A percentile compares a stretch with the other conserved stretches of the same genome.
phyloP scores from a whole-genome alignment of 1,140 invertebrate species.

The Lepidurus couesii region DNA sequence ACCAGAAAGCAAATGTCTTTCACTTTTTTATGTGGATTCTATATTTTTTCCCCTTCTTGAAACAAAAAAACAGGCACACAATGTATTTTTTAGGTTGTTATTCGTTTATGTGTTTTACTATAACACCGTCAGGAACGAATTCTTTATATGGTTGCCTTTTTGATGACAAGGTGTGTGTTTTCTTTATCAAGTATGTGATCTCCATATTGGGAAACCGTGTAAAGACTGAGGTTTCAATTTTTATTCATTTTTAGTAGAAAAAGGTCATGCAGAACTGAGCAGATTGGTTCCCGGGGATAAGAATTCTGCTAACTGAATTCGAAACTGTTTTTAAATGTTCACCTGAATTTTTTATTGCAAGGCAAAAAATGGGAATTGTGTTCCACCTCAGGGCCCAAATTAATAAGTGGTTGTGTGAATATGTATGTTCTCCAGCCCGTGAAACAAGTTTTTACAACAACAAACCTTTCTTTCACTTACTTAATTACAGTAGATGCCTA shows the following conservation, averaged over 20 bases:
- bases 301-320: conserved; percentile 4
- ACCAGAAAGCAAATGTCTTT: conserved; percentile 18
- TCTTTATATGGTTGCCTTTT: background rate
- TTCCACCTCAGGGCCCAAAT: conserved; percentile 20
- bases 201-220: conserved; percentile 15
- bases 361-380: conserved; percentile 18
- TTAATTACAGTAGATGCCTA: background rate
- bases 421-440: conserved; percentile 11
- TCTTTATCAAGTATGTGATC: background rate
- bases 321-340: conserved; percentile 20
- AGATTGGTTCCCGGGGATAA: background rate
- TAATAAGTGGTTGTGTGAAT: conserved; percentile 22
- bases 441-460: conserved; percentile 20
- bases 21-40: background rate
- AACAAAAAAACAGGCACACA: background rate
- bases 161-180: background rate
- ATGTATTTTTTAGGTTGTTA: conserved; percentile 5
- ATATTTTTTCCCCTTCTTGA: conserved; percentile 38
- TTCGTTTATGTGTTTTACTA: conserved; percentile 13
- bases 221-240: background rate
- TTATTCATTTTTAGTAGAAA: background rate
- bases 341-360: conserved; percentile 18
- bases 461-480: background rate
- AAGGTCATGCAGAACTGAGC: background rate
- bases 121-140: background rate